Conservation (phyloP, 2,797 vertebrate genomes). For the Hafferia zeledoni region DNA sequence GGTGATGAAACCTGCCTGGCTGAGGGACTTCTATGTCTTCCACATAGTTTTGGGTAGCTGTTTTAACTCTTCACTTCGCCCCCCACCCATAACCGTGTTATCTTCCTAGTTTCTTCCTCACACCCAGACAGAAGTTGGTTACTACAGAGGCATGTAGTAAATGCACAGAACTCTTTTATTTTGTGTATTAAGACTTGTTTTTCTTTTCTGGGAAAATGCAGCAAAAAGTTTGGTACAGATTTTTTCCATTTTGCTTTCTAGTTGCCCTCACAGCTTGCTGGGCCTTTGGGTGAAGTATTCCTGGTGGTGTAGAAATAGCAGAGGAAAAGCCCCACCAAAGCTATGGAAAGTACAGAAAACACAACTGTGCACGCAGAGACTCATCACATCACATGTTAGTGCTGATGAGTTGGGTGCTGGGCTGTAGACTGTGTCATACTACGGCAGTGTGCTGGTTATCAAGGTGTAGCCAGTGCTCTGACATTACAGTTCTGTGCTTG, state of each 20-base stretch:
- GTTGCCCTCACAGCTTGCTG: not conserved
- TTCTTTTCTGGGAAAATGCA: not conserved
- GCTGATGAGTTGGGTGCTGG: not conserved
- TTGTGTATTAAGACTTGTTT: not conserved
- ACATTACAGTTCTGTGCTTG: not conserved
- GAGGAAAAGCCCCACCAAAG: not conserved
- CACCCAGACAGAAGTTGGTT: not conserved
- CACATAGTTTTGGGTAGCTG: not conserved
- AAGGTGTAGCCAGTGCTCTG: not conserved
- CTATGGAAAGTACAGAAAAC: not conserved
- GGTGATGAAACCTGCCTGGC: not conserved
- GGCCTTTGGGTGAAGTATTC: not conserved
- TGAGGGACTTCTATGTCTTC: not conserved
- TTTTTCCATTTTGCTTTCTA: not conserved
- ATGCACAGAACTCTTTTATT: not conserved
- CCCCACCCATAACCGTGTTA: not conserved
- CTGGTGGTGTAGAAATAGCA: not conserved
- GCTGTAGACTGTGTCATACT: not conserved
- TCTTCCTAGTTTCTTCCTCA: not conserved
- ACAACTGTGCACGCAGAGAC: not conserved
- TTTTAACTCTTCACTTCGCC: not conserved
- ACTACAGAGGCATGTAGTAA: not conserved
- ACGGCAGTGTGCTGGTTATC: fast-evolving
- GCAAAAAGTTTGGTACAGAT: not conserved
- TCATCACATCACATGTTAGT: not conserved